A percentile compares a stretch with the other conserved stretches of the same genome.
These are phyloP conservation scores for Malacosoma neustria DNA, from an alignment of 2,888 invertebrate species.

Conservation along the genomic window DNA sequence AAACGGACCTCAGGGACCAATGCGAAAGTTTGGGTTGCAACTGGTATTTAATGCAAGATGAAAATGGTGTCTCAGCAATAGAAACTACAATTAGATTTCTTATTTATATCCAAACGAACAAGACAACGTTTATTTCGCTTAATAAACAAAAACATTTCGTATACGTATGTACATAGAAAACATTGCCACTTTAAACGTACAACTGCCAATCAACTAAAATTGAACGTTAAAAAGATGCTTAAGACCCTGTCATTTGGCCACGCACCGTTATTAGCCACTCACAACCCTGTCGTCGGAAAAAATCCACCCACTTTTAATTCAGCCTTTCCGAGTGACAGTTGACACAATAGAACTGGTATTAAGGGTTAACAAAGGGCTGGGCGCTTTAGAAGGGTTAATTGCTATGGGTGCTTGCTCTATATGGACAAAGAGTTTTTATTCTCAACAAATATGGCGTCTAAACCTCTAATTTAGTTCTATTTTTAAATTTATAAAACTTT, in stretches of 20 bases:
- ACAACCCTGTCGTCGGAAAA: conserved; percentile 33
- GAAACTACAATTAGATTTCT: no score
- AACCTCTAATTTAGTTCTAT: no score
- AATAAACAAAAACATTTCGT: no score
- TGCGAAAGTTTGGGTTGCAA: no score
- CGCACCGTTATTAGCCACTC: conserved; percentile 56
- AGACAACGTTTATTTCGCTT: no score
- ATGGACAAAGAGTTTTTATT: conserved; percentile 25
- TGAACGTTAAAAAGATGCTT: conserved; percentile 31
- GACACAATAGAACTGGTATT: conserved; percentile 55
- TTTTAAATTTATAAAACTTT: no score
- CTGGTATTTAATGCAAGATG: no score
- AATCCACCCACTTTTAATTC: conserved; percentile 67
- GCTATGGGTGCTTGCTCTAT: conserved; percentile 44
- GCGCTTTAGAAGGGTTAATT: conserved; percentile 63
- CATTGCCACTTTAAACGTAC: no score
- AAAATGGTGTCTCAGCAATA: no score
- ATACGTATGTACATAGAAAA: no score
- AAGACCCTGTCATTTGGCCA: conserved; percentile 49
- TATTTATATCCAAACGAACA: no score
- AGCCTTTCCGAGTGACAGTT: conserved; percentile 59
- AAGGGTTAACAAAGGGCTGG: conserved; percentile 63
- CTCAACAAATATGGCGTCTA: conserved; percentile 35
- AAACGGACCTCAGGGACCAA: no score
- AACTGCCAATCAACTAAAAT: conserved; percentile 14